Percentiles rank a stretch among this genome's conserved stretches.
These are phyloP conservation scores for Clupea harengus DNA, from an alignment of 2,113 vertebrate species.

Conservation along the genomic window DNA sequence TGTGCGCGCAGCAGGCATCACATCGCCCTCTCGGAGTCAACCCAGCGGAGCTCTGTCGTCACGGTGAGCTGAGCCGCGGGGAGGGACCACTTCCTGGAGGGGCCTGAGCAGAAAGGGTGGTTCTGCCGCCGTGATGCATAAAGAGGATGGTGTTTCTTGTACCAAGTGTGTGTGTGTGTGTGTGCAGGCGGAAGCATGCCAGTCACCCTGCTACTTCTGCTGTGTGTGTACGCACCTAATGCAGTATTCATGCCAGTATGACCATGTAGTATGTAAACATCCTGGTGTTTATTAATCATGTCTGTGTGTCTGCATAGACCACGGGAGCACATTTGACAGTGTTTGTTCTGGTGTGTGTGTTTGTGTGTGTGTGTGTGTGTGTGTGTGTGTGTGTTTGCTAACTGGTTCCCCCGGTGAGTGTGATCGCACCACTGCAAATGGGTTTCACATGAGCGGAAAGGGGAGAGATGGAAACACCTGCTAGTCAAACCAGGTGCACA, in stretches of 20 bases:
- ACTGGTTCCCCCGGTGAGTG: neutral
- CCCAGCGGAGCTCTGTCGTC: neutral
- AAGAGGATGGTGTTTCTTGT: neutral
- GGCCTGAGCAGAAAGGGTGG: neutral
- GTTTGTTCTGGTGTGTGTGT: neutral
- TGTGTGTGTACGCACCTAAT: neutral
- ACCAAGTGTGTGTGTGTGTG: neutral
- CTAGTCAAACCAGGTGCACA: neutral
- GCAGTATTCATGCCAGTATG: too few relatives aligned
- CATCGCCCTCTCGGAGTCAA: neutral
- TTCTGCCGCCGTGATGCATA: neutral
- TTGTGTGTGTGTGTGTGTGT: neutral
- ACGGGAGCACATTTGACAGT: neutral
- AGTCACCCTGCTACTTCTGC: too few relatives aligned
- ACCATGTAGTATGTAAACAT: too few relatives aligned
- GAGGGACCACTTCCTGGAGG: neutral
- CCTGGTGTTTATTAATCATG: too few relatives aligned
- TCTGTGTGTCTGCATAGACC: too few relatives aligned
- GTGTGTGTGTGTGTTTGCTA: neutral
- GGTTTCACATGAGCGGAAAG: neutral
- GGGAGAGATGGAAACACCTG: constrained; percentile 3
- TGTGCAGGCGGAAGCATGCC: neutral
- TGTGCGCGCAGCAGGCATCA: neutral
- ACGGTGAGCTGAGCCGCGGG: neutral
- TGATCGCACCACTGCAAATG: neutral